Evolutionary conservation across 2,888 invertebrate genomes (phyloP).

Genomic region (Gastracanthus pulcherrimus): DNA sequence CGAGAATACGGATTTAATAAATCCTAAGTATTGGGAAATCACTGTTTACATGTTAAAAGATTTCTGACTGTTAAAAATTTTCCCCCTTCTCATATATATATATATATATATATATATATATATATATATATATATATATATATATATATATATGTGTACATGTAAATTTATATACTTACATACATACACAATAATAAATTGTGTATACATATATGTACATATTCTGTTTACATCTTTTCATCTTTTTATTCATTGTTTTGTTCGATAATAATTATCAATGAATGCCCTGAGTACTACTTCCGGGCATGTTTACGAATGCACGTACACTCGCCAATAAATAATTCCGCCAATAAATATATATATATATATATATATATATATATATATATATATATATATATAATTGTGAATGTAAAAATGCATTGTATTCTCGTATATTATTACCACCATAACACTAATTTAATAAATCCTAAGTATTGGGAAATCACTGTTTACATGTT

Average conservation of each 20-base stretch:
- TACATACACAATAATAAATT: slow-evolving; percentile 46
- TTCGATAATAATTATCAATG: background rate
- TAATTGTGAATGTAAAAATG: slow-evolving; percentile 73
- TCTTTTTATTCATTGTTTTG: background rate
- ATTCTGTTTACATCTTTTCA: background rate
- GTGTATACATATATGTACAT: slow-evolving; percentile 26
- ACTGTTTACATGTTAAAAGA: background rate
- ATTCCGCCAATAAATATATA: no score
- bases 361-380: slow-evolving; percentile 46
- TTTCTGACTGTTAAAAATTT: background rate
- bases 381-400: slow-evolving; percentile 65
- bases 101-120: slow-evolving; percentile 67
- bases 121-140: no score
- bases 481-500: background rate
- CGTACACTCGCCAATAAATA: no score
- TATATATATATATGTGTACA: slow-evolving; percentile 62
- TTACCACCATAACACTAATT: slow-evolving; percentile 69
- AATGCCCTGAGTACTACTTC: slow-evolving; percentile 26
- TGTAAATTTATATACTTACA: slow-evolving; percentile 55
- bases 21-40: slow-evolving; percentile 66
- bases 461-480: slow-evolving; percentile 72
- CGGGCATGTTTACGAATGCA: no score
- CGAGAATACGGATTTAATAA: slow-evolving; percentile 73
- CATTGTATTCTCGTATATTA: slow-evolving; percentile 70
- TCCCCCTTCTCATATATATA: slow-evolving; percentile 53